Evolutionary conservation across 2,888 invertebrate species (phyloP), one percentile per base, ranked within the genome.

Genomic region (Mythimna lalbum): DNA sequence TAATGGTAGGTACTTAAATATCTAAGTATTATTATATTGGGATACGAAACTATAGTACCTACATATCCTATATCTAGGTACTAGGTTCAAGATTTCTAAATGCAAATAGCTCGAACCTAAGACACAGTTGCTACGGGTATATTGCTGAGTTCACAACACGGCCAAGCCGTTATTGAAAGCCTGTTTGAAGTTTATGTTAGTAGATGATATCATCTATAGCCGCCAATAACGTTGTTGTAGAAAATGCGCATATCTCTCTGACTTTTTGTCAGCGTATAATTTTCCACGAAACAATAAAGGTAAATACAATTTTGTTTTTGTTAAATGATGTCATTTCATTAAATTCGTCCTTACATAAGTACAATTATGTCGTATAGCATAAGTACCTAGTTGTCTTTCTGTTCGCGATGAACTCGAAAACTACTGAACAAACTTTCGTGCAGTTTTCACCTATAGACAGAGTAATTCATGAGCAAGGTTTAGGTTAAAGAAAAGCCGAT

Each of bases 171-270:
- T 73, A 65, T 69, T 81, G 55, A 78, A 77, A 83, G 75, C 82
- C 76, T 65, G 83, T 85, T 83, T 79, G 33, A 71, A 72, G 63
- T 66, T 55, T 82, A 76, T 73, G 79, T 69, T 76, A 62, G 23
- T 69, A 73, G 76, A 71, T 84, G 85, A 84, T 78, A 79, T 84
- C 84, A 85, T 61, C 78, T 50, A 27, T 27, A 57, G 19, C 27
- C 63, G 60, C 63, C 50, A 73, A 56, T 72, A 68, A 59, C 27
- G 64, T 64, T 66, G 63, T 17, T 66, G 67, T 81, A 70, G 62
- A 60, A 79, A 77, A 80, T 63, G 47, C 50, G 53, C 59, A 74
- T 65, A 62, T 17, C 33, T 52, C 39, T 33, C 12, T 14, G 43
- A 27, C 7, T 63, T 74, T 75, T 80, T 63, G 56, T 39, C 12